phyloP scores from a whole-genome alignment of 1,140 invertebrate genomes.

The Drosophila pruinosa region DNA sequence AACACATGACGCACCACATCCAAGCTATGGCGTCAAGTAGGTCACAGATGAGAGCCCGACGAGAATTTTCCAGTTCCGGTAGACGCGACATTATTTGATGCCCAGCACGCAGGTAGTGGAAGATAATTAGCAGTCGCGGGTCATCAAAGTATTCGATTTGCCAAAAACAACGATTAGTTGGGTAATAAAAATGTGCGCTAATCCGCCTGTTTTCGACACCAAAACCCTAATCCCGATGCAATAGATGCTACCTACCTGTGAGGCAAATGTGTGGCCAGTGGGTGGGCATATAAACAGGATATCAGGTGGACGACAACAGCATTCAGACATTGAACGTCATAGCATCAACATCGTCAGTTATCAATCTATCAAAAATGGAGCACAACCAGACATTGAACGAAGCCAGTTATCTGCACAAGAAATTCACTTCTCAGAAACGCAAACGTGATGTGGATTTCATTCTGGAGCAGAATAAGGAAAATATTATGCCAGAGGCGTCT shows the following conservation, averaged over 20 bases:
- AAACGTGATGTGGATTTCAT: conserved; percentile 43
- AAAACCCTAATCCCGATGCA: background rate
- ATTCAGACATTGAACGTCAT: conserved; percentile 56
- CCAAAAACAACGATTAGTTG: conserved; percentile 39
- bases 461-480: conserved; percentile 30
- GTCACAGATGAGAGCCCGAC: conserved; percentile 37
- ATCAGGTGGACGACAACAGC: conserved; percentile 31
- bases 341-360: conserved; percentile 34
- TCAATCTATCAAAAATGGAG: conserved; percentile 21
- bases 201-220: conserved; percentile 51
- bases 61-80: conserved; percentile 65
- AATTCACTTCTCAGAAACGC: conserved; percentile 51
- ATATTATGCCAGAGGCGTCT: background rate
- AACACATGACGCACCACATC: conserved; percentile 34
- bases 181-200: conserved; percentile 55
- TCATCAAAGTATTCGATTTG: conserved; percentile 40
- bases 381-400: background rate
- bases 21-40: conserved; percentile 52
- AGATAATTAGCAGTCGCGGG: conserved; percentile 50
- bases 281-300: conserved; percentile 59
- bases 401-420: conserved; percentile 48
- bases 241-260: conserved; percentile 44
- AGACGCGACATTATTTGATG: conserved; percentile 11
- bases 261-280: background rate
- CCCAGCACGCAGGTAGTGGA: conserved; percentile 5